Percentiles rank a stretch among this genome's conserved stretches.
These are phyloP conservation scores for Ophion ventricosus DNA, from an alignment of 2,888 invertebrate species.

Conservation along the genomic window DNA sequence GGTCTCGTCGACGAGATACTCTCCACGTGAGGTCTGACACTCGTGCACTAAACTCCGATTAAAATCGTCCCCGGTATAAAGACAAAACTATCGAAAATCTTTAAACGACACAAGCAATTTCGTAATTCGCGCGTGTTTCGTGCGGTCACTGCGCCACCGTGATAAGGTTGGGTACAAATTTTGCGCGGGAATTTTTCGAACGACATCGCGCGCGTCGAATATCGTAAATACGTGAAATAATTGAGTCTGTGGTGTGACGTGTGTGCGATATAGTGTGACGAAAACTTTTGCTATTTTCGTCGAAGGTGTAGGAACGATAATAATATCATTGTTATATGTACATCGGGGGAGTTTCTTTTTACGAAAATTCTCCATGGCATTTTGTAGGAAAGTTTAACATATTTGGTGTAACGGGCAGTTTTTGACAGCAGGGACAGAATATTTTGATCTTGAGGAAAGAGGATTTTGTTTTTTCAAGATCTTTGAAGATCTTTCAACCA, in stretches of 20 bases:
- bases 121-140: conserved; percentile 48
- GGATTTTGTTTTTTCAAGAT: conserved; percentile 2
- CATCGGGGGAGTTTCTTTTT: background rate
- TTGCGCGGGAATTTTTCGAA: conserved; percentile 46
- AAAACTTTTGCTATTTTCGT: background rate
- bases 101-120: conserved; percentile 52
- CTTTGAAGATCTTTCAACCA: conserved; percentile 55
- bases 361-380: conserved; percentile 37
- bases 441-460: conserved; percentile 19
- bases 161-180: conserved; percentile 64
- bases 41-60: too few relatives aligned
- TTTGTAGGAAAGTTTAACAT: conserved; percentile 16
- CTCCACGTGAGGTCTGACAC: background rate
- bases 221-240: conserved; percentile 4
- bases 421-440: conserved; percentile 12
- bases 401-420: conserved; percentile 44
- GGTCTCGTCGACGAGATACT: background rate
- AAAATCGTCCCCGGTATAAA: too few relatives aligned
- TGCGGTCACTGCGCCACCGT: background rate
- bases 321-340: background rate
- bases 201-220: conserved; percentile 1
- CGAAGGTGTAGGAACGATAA: background rate
- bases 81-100: background rate
- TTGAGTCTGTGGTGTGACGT: background rate
- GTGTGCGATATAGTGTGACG: background rate